Conservation (phyloP, 2,888 invertebrate genomes). For the Callimorpha dominula region DNA sequence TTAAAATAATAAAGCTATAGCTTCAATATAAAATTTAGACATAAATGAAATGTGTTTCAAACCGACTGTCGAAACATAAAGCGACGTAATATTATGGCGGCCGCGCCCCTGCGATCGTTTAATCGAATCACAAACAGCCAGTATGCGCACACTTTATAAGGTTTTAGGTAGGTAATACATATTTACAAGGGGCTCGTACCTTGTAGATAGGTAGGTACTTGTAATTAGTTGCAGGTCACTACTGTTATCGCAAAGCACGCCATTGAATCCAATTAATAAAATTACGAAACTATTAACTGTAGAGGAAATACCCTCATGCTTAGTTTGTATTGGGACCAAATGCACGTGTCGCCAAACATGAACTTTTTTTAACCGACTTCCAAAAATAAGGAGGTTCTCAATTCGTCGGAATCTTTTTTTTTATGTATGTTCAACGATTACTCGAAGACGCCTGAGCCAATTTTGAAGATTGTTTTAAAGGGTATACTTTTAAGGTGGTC, state of each 20-base stretch:
- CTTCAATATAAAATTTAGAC: conserved; percentile 6
- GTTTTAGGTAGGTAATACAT: neutral
- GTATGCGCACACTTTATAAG: neutral
- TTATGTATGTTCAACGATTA: too few relatives aligned
- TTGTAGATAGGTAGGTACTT: neutral
- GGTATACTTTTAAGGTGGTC: too few relatives aligned
- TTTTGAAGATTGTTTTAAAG: too few relatives aligned
- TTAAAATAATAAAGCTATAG: conserved; percentile 5
- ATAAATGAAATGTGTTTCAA: conserved; percentile 12
- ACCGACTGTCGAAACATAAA: conserved; percentile 18
- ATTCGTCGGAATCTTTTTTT: too few relatives aligned
- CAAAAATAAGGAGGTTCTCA: too few relatives aligned
- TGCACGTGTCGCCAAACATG: neutral
- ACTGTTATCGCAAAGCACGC: neutral
- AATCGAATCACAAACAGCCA: conserved; percentile 15
- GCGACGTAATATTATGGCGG: conserved; percentile 5
- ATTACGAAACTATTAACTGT: neutral
- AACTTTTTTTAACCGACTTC: neutral
- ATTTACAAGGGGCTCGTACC: conserved; percentile 2
- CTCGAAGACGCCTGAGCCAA: too few relatives aligned
- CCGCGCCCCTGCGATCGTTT: conserved; percentile 22
- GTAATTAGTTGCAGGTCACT: neutral
- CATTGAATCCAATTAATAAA: conserved; percentile 2
- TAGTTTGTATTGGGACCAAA: neutral
- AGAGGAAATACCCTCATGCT: neutral